Conservation (phyloP, 2,888 invertebrate species). For the Zygothrica quintamaculata region DNA sequence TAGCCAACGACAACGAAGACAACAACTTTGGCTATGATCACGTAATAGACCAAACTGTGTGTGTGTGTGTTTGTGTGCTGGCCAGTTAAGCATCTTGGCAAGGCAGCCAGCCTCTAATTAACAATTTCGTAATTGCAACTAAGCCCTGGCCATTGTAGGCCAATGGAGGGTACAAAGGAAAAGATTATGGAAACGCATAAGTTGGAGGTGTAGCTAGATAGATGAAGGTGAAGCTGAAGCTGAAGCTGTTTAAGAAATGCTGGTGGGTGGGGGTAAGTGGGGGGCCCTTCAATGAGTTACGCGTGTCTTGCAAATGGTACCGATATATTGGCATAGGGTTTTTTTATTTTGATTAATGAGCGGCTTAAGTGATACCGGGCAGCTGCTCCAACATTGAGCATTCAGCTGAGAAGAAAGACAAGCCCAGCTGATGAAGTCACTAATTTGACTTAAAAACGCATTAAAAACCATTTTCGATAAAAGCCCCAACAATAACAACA, state of each 20-base stretch:
- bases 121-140: slow-evolving; percentile 67
- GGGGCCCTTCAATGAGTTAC: slow-evolving; percentile 47
- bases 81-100: slow-evolving; percentile 20
- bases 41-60: slow-evolving; percentile 46
- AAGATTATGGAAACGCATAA: neutral
- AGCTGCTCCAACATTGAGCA: slow-evolving; percentile 43
- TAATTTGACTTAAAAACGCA: slow-evolving; percentile 79
- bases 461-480: slow-evolving; percentile 77
- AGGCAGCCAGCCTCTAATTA: slow-evolving; percentile 60
- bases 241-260: neutral
- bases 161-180: slow-evolving; percentile 13
- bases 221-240: neutral
- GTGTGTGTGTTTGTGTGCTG: slow-evolving; percentile 4
- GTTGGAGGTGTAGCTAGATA: neutral
- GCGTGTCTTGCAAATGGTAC: slow-evolving; percentile 48
- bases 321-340: slow-evolving; percentile 53
- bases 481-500: slow-evolving; percentile 40
- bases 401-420: slow-evolving; percentile 48
- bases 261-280: neutral
- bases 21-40: slow-evolving; percentile 17
- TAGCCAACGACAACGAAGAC: slow-evolving; percentile 43
- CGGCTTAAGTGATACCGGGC: slow-evolving; percentile 71
- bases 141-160: slow-evolving; percentile 38
- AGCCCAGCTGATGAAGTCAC: slow-evolving; percentile 73
- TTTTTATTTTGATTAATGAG: slow-evolving; percentile 74